Evolutionary conservation across 2,797 vertebrate genomes (phyloP), one percentile per base, ranked within the genome.

Genomic region (Syngnathus rostellatus): DNA sequence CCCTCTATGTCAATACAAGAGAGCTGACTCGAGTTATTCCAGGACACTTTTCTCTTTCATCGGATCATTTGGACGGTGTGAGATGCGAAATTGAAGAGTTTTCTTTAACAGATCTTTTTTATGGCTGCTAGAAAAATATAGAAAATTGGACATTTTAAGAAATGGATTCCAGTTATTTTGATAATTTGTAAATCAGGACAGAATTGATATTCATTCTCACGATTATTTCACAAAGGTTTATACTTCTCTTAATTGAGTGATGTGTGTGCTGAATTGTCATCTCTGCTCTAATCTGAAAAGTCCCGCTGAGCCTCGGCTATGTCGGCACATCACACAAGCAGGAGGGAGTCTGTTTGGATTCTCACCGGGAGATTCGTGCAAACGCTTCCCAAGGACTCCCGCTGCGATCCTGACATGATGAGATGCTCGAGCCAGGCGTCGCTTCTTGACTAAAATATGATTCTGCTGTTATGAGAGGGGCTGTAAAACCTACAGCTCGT

Each of bases 311-410:
- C 65, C 63, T 68, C 38, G 69, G 68, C 74, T 69, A 10, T 68
- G 82, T 72, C 11, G 61, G 77, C 78, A 72, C 84, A 80, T 82
- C 79, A 77, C 81, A 83, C 75, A 72, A 79, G 74, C 61, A 11
- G 37, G 62, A 80, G 60, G 39, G 68, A 75, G 79, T 71, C 73
- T 4, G 72, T 57, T 67, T 70, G 68, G 54, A 67, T 67, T 72
- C 86, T 72, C 75, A 68, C 74, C 68, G 2, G 71, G 71, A 77
- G 58, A 68, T 68, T 67, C 69, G 68, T 50, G 53, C 71, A 69
- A 60, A 60, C 37, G 17, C 58, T 40, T 39, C 8, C 19, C 17
- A 16, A 60, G 17, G n/a, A 39, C 14, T n/a, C 38, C 19, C 16
- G 8, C 37, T 5, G n/a, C 19, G 58, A 39, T 60, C 37, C 14